phyloP scores from a whole-genome alignment of 1,140 invertebrate genomes.

The Agraylea sexmaculata region DNA sequence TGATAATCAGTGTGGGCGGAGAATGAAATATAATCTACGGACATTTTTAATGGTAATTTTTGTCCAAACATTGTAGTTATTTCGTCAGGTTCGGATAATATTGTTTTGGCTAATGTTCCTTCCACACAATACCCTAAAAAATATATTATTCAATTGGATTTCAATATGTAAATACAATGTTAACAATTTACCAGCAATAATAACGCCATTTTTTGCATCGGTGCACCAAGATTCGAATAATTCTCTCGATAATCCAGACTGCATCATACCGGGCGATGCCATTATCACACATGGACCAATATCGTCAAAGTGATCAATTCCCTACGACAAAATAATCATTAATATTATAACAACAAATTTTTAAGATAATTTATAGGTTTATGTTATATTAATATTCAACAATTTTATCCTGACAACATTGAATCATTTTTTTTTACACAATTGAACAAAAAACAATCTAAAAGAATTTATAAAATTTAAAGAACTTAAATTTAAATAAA shows the following conservation, averaged over 20 bases:
- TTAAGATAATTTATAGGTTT: not conserved
- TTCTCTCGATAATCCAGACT: constrained; percentile 93
- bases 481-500: no score
- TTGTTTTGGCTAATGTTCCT: constrained; percentile 94
- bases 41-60: constrained; percentile 92
- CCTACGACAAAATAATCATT: constrained; percentile 38
- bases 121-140: constrained; percentile 89
- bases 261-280: constrained; percentile 99
- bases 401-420: no score
- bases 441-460: no score
- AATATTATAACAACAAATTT: constrained; percentile 3
- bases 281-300: constrained; percentile 98
- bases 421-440: no score
- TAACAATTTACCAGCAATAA: constrained; percentile 68
- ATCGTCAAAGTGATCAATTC: constrained; percentile 99
- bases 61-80: constrained; percentile 91
- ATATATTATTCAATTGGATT: constrained; percentile 5
- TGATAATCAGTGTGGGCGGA: constrained; percentile 99
- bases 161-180: not conserved
- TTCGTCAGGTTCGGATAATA: constrained; percentile 96
- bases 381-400: not conserved
- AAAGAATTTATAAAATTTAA: no score
- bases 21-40: constrained; percentile 98
- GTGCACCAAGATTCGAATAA: constrained; percentile 99
- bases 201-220: constrained; percentile 94